phyloP scores from a whole-genome alignment of 1,140 invertebrate species.

The Cydia amplana region DNA sequence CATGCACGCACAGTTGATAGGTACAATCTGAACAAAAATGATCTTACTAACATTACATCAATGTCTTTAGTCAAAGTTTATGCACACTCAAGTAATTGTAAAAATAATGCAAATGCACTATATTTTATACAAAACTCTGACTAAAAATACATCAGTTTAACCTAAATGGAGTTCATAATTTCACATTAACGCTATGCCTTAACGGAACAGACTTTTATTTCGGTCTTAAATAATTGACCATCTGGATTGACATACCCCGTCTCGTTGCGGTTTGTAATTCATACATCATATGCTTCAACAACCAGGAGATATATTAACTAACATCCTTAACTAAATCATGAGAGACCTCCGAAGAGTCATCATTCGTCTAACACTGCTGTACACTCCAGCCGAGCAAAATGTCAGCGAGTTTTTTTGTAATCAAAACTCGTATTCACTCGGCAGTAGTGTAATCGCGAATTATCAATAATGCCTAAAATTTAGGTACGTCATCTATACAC shows the following conservation, averaged over 20 bases:
- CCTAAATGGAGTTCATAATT: constrained; percentile 38
- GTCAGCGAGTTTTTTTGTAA: background rate
- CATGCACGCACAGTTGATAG: constrained; percentile 10
- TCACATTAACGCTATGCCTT: constrained; percentile 50
- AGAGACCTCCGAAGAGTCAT: constrained; percentile 62
- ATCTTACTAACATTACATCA: constrained; percentile 33
- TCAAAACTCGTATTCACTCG: background rate
- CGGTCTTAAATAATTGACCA: constrained; percentile 74
- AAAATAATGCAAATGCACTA: background rate
- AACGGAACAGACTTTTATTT: constrained; percentile 54
- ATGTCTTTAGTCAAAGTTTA: constrained; percentile 44
- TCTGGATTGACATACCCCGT: constrained; percentile 62
- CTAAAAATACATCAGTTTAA: constrained; percentile 47
- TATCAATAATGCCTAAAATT: constrained; percentile 33
- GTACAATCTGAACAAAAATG: constrained; percentile 14
- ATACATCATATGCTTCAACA: constrained; percentile 65
- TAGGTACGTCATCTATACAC: constrained; percentile 29
- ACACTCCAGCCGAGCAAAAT: constrained; percentile 7
- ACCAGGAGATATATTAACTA: constrained; percentile 73
- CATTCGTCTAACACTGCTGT: constrained; percentile 17
- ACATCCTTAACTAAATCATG: constrained; percentile 62
- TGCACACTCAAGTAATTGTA: constrained; percentile 3
- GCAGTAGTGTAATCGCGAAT: constrained; percentile 39
- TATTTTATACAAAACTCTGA: constrained; percentile 39
- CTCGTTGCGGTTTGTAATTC: constrained; percentile 51